phyloP scores from a whole-genome alignment of 2,888 invertebrate genomes.

The Trachelus troglodyta region DNA sequence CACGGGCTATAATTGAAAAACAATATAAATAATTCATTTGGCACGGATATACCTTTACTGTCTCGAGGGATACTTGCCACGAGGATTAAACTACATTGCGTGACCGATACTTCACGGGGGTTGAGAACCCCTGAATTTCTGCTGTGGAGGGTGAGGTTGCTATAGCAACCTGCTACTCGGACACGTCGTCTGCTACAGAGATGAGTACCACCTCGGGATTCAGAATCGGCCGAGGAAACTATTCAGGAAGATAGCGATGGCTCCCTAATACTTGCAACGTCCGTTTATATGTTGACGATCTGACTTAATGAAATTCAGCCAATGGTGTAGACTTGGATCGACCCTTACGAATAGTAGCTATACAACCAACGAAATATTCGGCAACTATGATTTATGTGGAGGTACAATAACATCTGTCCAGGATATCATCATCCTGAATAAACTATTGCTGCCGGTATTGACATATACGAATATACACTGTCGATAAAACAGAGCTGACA shows the following conservation, averaged over 20 bases:
- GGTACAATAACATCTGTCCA: not conserved
- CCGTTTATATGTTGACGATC: not conserved
- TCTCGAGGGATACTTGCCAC: not conserved
- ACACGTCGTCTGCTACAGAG: constrained; percentile 40
- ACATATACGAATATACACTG: not conserved
- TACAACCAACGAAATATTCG: not conserved
- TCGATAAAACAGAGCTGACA: not conserved
- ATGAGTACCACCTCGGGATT: constrained; percentile 25
- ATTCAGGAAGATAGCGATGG: not conserved
- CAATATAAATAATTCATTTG: constrained; percentile 20
- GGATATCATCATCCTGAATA: not conserved
- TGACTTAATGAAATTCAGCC: not conserved
- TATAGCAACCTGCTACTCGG: constrained; percentile 50
- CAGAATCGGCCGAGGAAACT: constrained; percentile 10
- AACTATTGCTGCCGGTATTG: not conserved
- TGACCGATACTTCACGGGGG: not conserved
- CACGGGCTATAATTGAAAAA: constrained; percentile 14
- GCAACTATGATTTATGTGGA: not conserved
- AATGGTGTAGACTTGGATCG: not conserved
- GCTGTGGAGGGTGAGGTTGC: constrained; percentile 32
- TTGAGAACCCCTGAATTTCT: constrained; percentile 31
- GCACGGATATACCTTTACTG: not conserved
- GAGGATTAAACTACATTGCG: not conserved
- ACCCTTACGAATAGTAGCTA: not conserved
- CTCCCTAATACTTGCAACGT: not conserved